phyloP scores from a whole-genome alignment of 2,113 vertebrate species.

The Numenius arquata region DNA sequence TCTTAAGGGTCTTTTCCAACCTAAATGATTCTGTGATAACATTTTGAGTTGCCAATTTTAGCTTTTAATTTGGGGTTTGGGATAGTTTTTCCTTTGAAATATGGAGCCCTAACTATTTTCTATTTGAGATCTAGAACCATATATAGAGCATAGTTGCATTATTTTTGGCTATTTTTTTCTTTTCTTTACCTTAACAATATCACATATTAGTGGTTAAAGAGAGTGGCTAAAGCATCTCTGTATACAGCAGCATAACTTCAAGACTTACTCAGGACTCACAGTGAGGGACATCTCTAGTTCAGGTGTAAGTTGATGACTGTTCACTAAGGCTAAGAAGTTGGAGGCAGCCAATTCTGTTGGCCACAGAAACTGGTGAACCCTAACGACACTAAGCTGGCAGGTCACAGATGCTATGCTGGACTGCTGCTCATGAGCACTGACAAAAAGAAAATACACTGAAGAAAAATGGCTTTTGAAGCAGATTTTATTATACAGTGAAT shows the following conservation, averaged over 20 bases:
- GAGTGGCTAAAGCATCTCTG: not conserved
- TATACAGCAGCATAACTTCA: not conserved
- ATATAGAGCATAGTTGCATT: not conserved
- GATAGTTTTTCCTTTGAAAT: not conserved
- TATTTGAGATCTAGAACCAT: not conserved
- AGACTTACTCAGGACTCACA: fast-evolving
- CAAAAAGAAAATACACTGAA: not conserved
- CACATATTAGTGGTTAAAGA: not conserved
- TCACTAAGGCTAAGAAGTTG: not conserved
- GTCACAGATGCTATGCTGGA: not conserved
- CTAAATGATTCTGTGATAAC: not conserved
- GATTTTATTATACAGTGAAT: constrained; percentile 48
- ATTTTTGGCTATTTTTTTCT: not conserved
- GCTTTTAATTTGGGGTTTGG: not conserved
- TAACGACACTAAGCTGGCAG: not conserved
- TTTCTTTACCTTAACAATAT: not conserved
- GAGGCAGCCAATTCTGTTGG: not conserved
- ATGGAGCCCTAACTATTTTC: not conserved
- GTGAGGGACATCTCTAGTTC: not conserved
- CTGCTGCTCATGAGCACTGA: not conserved
- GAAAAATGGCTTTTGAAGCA: not conserved
- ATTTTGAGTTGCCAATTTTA: not conserved
- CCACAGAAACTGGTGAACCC: not conserved
- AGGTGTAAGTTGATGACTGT: not conserved
- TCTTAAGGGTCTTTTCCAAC: not conserved